Conservation (phyloP, 2,888 invertebrate species). For the Quadroppia sp. region DNA sequence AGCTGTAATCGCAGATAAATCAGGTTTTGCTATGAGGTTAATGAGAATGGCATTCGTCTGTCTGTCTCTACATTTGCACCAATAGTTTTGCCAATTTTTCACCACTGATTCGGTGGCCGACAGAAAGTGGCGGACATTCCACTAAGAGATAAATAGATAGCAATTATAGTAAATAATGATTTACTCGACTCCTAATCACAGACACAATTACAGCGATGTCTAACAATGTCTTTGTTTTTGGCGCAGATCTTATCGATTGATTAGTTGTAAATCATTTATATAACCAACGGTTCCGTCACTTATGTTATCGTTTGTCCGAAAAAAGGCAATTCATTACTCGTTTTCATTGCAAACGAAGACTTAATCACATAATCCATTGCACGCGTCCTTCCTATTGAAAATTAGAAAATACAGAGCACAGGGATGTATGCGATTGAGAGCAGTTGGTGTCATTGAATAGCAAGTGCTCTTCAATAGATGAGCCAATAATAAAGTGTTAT, state of each 20-base stretch:
- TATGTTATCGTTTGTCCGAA: background rate
- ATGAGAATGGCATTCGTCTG: constrained; percentile 24
- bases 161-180: background rate
- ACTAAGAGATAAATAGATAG: background rate
- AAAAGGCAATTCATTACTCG: constrained; percentile 12
- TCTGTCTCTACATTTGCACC: background rate
- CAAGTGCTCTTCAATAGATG: constrained; percentile 2
- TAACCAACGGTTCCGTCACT: background rate
- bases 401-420: background rate
- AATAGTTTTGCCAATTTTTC: background rate
- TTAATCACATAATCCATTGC: constrained; percentile 13
- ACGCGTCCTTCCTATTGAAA: background rate
- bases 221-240: no score
- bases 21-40: constrained; percentile 15
- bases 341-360: background rate
- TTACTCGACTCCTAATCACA: no score
- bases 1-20: constrained; percentile 3
- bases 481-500: constrained; percentile 26
- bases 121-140: constrained; percentile 3
- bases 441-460: background rate
- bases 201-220: no score
- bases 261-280: background rate
- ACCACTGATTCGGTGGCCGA: background rate
- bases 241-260: background rate
- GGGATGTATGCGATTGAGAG: constrained; percentile 3